Conservation (phyloP, 1,140 invertebrate genomes). For the Macrobrachium nipponense region DNA sequence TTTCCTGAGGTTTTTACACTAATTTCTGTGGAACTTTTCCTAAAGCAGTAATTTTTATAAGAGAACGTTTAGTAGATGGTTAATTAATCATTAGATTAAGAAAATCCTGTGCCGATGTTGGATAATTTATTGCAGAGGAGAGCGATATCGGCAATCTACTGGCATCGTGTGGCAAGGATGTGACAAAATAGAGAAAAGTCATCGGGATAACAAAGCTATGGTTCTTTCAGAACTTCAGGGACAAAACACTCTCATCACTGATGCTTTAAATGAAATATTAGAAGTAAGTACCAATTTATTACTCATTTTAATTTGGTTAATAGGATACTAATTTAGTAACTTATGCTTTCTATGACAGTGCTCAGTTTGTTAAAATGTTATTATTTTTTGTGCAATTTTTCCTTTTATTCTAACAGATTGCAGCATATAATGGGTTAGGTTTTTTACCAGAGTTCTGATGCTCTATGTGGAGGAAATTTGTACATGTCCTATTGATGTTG, state of each 20-base stretch:
- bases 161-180: conserved; percentile 55
- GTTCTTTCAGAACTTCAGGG: conserved; percentile 23
- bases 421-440: no score
- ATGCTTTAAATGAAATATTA: conserved; percentile 55
- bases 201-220: conserved; percentile 38
- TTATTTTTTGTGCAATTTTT: no score
- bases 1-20: no score
- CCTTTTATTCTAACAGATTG: no score
- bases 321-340: no score
- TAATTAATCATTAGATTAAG: not conserved
- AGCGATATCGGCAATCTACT: conserved; percentile 42
- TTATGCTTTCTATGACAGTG: no score
- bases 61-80: not conserved
- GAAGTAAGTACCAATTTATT: conserved; percentile 9
- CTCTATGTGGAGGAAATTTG: no score
- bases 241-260: conserved; percentile 41
- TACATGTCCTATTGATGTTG: no score
- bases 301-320: not conserved
- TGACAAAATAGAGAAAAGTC: conserved; percentile 23
- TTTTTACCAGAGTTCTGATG: no score
- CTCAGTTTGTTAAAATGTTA: no score
- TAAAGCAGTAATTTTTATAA: not conserved
- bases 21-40: no score
- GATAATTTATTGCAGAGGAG: conserved; percentile 17
- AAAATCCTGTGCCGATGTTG: not conserved